Conservation (phyloP, 92 coral and sea anemone genomes). For the Zoanthus sociatus region DNA sequence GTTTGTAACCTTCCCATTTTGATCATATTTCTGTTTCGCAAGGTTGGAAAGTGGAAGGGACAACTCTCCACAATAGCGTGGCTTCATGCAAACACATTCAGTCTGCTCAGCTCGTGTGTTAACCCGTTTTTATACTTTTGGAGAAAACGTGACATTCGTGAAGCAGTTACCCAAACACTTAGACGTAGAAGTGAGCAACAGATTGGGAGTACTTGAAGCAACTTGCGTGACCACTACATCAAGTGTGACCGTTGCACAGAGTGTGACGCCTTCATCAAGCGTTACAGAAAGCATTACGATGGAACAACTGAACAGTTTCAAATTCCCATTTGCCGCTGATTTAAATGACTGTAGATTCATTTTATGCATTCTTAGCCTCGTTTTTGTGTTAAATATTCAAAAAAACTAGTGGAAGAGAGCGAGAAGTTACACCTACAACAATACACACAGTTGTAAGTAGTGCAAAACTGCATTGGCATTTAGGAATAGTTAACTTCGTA, state of each 20-base stretch:
- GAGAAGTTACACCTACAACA: too few species aligned
- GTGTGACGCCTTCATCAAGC: too few species aligned
- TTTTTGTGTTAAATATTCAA: too few species aligned
- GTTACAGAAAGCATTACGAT: too few species aligned
- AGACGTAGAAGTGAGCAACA: background rate
- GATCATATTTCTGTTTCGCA: slow-evolving; percentile 48
- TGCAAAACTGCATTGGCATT: too few species aligned
- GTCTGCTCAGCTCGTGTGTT: slow-evolving; percentile 36
- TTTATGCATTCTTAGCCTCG: too few species aligned
- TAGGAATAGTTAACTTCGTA: too few species aligned
- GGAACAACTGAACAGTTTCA: too few species aligned
- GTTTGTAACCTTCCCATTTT: slow-evolving; percentile 61
- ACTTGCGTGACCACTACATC: background rate
- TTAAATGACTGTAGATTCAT: too few species aligned
- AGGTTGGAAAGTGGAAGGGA: slow-evolving; percentile 50
- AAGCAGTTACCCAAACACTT: background rate
- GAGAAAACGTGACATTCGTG: slow-evolving; percentile 51
- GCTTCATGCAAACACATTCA: slow-evolving; percentile 56
- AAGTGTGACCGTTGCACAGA: background rate
- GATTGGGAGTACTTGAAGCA: background rate
- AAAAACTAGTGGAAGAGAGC: too few species aligned
- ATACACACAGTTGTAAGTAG: too few species aligned
- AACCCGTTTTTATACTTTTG: slow-evolving; percentile 61
- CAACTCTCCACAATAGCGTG: slow-evolving; percentile 47
- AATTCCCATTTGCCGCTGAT: too few species aligned